A percentile compares a stretch with the other conserved stretches of the same genome.
Evolutionary conservation across 2,797 vertebrate species (phyloP).

Genomic region (Platalea minor): DNA sequence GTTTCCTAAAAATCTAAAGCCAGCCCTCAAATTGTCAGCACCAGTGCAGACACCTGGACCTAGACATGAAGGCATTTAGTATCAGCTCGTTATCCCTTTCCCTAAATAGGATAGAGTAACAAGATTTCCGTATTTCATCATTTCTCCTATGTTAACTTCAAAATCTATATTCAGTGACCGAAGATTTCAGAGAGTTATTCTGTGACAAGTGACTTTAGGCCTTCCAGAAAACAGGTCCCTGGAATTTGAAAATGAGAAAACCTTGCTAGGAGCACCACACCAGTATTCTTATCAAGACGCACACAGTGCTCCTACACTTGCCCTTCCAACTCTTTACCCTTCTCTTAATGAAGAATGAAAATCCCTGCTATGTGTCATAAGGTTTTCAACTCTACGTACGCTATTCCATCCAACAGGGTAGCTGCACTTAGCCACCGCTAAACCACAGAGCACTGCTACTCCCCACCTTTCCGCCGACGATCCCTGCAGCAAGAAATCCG

Average conservation of each 20-base stretch:
- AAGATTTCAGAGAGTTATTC: neutral
- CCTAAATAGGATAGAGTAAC: neutral
- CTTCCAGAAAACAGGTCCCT: neutral
- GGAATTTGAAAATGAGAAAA: neutral
- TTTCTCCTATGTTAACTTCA: neutral
- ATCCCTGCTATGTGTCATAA: accelerated
- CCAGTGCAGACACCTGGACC: neutral
- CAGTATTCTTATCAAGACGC: neutral
- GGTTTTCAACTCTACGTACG: neutral
- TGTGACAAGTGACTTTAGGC: neutral
- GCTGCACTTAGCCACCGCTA: neutral
- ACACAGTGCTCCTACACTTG: neutral
- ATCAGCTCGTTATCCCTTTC: neutral
- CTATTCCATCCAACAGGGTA: accelerated
- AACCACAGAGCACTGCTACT: neutral
- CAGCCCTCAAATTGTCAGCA: neutral
- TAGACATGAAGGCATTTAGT: neutral
- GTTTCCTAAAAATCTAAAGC: neutral
- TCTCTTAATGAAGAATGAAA: neutral
- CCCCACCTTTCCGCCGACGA: neutral
- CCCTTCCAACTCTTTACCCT: neutral
- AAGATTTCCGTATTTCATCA: neutral
- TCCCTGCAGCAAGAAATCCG: neutral
- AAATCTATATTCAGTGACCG: neutral
- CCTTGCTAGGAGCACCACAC: neutral